Evolutionary conservation across 2,888 invertebrate species (phyloP).

Genomic region (Blastobasis lacticolella): DNA sequence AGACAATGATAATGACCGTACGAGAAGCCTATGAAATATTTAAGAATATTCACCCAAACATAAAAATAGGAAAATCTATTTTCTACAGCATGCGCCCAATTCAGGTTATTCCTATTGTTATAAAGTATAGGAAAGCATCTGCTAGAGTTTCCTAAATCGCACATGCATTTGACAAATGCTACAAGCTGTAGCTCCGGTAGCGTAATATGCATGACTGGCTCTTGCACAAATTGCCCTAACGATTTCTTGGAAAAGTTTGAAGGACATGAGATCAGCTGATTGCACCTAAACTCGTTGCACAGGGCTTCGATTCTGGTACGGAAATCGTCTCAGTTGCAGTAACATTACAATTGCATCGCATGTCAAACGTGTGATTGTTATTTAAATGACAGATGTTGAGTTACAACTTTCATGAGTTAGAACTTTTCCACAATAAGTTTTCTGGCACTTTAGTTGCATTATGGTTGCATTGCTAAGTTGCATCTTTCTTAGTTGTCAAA

Average conservation of each 20-base stretch:
- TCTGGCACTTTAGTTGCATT: too few relatives aligned
- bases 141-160: conserved; percentile 3
- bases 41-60: conserved; percentile 3
- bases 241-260: conserved; percentile 3
- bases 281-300: too few relatives aligned
- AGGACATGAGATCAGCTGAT: too few relatives aligned
- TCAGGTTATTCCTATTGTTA: neutral
- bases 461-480: too few relatives aligned
- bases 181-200: conserved; percentile 3
- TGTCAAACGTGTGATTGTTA: too few relatives aligned
- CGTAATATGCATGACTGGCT: conserved; percentile 6
- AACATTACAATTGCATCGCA: too few relatives aligned
- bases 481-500: too few relatives aligned
- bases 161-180: conserved; percentile 3
- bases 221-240: conserved; percentile 4
- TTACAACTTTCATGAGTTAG: too few relatives aligned
- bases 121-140: conserved; percentile 3
- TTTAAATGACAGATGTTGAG: too few relatives aligned
- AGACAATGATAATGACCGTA: conserved; percentile 4
- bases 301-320: too few relatives aligned
- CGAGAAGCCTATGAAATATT: conserved; percentile 4
- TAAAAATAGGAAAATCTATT: conserved; percentile 5
- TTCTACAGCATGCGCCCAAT: conserved; percentile 3
- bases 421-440: too few relatives aligned
- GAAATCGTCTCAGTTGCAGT: too few relatives aligned